These are phyloP conservation scores for Plagodis dolabraria DNA, from an alignment of 2,888 invertebrate species.

Conservation along the genomic window DNA sequence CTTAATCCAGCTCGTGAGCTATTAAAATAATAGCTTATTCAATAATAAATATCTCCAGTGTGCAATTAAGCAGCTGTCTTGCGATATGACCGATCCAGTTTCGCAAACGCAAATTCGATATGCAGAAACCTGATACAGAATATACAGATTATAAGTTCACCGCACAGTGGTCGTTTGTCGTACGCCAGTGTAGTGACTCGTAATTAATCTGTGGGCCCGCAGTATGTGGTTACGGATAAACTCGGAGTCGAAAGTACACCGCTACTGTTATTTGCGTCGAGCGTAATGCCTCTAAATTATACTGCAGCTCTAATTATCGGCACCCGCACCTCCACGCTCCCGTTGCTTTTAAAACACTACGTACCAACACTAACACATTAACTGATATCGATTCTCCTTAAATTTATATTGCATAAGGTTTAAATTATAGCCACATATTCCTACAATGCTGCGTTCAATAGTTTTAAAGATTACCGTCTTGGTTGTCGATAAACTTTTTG, in stretches of 20 bases:
- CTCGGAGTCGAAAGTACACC: conserved; percentile 52
- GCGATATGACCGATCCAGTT: conserved; percentile 56
- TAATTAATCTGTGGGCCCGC: conserved; percentile 36
- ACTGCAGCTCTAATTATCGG: conserved; percentile 64
- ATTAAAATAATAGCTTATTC: conserved; percentile 44
- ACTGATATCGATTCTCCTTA: conserved; percentile 33
- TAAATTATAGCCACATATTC: conserved; percentile 4
- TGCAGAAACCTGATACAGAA: conserved; percentile 69
- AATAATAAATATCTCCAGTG: conserved; percentile 46
- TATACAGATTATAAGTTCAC: conserved; percentile 69
- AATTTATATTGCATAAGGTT: conserved; percentile 3
- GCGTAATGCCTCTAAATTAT: conserved; percentile 77
- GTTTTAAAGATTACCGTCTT: conserved; percentile 17
- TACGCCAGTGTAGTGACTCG: conserved; percentile 49
- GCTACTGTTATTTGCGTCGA: conserved; percentile 75
- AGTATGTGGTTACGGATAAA: conserved; percentile 55
- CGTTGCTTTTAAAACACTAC: conserved; percentile 47
- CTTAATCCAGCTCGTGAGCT: conserved; percentile 19
- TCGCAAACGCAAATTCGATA: conserved; percentile 67
- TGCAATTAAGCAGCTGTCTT: conserved; percentile 57
- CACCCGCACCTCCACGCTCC: conserved; percentile 46
- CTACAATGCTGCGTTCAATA: conserved; percentile 23
- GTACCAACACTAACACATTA: conserved; percentile 31
- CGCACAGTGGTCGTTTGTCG: conserved; percentile 67
- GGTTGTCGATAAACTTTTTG: conserved; percentile 24